These are phyloP conservation scores for Ichneumoninae sp. DNA, from an alignment of 2,888 invertebrate genomes.

Conservation along the genomic window DNA sequence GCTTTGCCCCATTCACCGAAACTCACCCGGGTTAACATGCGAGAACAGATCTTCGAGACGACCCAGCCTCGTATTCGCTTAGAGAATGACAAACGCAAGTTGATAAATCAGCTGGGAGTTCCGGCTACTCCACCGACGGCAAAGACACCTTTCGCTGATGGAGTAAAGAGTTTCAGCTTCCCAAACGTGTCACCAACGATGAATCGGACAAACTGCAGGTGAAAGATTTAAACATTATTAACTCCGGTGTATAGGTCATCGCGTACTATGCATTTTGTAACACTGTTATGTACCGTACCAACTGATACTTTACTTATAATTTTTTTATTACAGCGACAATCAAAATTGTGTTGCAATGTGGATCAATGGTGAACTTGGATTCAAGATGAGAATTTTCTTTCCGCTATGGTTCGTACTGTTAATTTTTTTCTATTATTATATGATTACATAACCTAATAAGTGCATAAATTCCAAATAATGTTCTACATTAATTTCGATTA, in stretches of 20 bases:
- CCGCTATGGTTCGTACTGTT: too few species aligned
- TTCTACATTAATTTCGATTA: too few species aligned
- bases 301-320: too few species aligned
- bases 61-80: slow-evolving; percentile 72
- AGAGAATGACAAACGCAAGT: slow-evolving; percentile 76
- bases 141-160: slow-evolving; percentile 78
- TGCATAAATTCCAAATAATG: too few species aligned
- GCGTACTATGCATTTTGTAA: too few species aligned
- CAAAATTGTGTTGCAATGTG: too few species aligned
- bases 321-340: too few species aligned
- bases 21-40: slow-evolving; percentile 84
- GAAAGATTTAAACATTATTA: slow-evolving; percentile 14
- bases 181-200: slow-evolving; percentile 53
- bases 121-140: slow-evolving; percentile 72
- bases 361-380: too few species aligned
- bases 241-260: neutral
- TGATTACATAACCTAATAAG: too few species aligned
- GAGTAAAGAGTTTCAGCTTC: slow-evolving; percentile 75
- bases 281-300: too few species aligned
- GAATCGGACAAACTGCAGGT: slow-evolving; percentile 30
- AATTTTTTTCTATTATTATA: too few species aligned
- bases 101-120: slow-evolving; percentile 70
- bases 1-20: slow-evolving; percentile 88
- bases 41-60: slow-evolving; percentile 72
- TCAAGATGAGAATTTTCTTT: too few species aligned